phyloP scores from a whole-genome alignment of 2,888 invertebrate species.

The Taphrorychus bicolor region DNA sequence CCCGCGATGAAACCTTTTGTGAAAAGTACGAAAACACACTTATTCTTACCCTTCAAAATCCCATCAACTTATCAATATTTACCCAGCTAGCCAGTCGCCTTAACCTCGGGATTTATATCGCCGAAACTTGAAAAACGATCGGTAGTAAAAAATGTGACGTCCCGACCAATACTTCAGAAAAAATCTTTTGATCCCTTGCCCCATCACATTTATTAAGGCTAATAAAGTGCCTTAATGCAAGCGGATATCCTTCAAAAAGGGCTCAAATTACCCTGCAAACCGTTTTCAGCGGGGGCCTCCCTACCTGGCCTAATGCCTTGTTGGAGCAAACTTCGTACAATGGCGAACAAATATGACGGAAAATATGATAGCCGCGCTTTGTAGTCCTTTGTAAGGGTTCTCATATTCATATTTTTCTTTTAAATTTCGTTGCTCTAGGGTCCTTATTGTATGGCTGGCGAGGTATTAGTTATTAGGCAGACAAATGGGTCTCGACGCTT shows the following conservation, averaged over 20 bases:
- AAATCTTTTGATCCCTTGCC: constrained; percentile 21
- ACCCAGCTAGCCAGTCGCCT: too few relatives aligned
- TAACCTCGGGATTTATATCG: too few relatives aligned
- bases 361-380: constrained; percentile 39
- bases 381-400: constrained; percentile 15
- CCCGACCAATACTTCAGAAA: background rate
- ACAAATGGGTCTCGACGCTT: background rate
- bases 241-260: constrained; percentile 34
- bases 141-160: too few relatives aligned
- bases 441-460: background rate
- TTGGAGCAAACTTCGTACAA: constrained; percentile 24
- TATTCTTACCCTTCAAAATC: too few relatives aligned
- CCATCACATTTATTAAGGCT: constrained; percentile 21
- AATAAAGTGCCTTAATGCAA: constrained; percentile 33
- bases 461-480: background rate
- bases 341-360: constrained; percentile 37
- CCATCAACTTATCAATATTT: too few relatives aligned
- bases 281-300: constrained; percentile 22
- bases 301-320: constrained; percentile 18
- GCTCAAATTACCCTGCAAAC: constrained; percentile 32
- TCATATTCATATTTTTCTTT: constrained; percentile 33
- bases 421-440: constrained; percentile 14
- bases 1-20: too few relatives aligned
- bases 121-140: too few relatives aligned
- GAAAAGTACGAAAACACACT: too few relatives aligned